Conservation (phyloP, 2,113 vertebrate species). For the Myotis davidii region DNA sequence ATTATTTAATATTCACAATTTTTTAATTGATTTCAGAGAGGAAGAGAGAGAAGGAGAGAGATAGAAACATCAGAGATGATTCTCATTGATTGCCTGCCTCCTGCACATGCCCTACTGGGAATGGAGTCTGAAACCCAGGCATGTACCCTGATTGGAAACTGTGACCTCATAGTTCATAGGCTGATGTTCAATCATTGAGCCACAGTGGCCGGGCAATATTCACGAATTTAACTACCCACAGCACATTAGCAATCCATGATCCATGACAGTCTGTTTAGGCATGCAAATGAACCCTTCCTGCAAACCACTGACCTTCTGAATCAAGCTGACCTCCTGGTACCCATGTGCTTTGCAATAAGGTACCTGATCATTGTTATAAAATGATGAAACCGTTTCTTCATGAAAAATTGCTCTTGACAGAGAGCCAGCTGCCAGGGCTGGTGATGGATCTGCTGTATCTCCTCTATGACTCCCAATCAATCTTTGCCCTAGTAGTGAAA, state of each 20-base stretch:
- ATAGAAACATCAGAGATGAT: too few relatives aligned
- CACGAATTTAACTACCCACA: neutral
- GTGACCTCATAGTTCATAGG: too few relatives aligned
- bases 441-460: neutral
- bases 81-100: too few relatives aligned
- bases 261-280: neutral
- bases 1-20: neutral
- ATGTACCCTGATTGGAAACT: too few relatives aligned
- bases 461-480: neutral
- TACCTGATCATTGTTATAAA: conserved; percentile 33
- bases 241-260: neutral
- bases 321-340: neutral
- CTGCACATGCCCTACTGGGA: too few relatives aligned
- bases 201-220: neutral
- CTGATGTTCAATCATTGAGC: too few relatives aligned
- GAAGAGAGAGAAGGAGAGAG: too few relatives aligned
- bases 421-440: neutral
- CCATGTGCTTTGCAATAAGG: neutral
- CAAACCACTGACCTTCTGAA: neutral
- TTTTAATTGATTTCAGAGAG: too few relatives aligned
- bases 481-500: neutral
- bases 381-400: conserved; percentile 15
- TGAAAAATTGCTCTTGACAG: conserved; percentile 45
- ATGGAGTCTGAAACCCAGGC: too few relatives aligned
- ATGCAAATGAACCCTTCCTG: neutral